A percentile compares a stretch with the other conserved stretches of the same genome.
Evolutionary conservation across 1,140 invertebrate species (phyloP).

Genomic region (Wiebesia pumilae): DNA sequence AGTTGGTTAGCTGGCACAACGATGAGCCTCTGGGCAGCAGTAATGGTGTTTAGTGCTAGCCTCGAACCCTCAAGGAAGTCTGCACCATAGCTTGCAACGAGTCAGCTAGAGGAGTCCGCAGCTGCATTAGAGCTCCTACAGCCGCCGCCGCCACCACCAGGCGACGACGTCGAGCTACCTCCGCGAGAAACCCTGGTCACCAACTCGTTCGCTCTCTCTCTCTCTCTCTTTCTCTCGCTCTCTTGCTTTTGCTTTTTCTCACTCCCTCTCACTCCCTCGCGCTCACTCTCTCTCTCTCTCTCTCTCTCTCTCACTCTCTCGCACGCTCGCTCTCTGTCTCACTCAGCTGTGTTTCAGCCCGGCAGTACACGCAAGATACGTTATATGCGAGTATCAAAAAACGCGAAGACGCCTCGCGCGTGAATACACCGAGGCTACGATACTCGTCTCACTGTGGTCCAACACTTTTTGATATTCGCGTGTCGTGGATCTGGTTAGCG

Average conservation of each 20-base stretch:
- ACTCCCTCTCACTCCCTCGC: background rate
- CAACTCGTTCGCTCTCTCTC: background rate
- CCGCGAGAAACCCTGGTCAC: background rate
- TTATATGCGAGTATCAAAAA: background rate
- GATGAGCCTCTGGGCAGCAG: background rate
- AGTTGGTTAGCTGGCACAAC: background rate
- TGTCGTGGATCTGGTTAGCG: background rate
- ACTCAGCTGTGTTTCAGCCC: constrained; percentile 28
- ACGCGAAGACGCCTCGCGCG: background rate
- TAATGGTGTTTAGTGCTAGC: background rate
- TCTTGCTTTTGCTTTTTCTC: background rate
- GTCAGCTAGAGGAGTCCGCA: background rate
- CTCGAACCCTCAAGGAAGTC: background rate
- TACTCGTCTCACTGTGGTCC: background rate
- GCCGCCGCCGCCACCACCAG: constrained; percentile 16
- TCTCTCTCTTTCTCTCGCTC: background rate
- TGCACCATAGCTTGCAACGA: background rate
- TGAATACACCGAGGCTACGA: background rate
- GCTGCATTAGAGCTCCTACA: constrained; percentile 11
- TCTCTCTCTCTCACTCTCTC: background rate
- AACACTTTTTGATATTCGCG: background rate
- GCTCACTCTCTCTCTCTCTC: background rate
- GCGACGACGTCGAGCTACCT: constrained; percentile 25
- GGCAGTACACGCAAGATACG: constrained; percentile 15
- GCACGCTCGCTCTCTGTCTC: background rate